Evolutionary conservation across 2,888 invertebrate species (phyloP).

Genomic region (Eupeodes luniger): DNA sequence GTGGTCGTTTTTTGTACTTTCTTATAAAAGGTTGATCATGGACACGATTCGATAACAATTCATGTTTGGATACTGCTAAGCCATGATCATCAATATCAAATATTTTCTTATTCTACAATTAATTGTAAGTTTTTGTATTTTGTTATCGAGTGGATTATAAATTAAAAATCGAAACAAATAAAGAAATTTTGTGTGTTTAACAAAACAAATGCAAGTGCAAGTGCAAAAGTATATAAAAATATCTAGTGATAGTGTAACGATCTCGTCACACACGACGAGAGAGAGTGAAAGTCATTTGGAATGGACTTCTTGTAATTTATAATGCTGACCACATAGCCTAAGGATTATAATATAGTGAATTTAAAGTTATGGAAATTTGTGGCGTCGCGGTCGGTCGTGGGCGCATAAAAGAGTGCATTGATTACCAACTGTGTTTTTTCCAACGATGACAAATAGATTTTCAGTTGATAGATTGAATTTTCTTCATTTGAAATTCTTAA

Average conservation of each 20-base stretch:
- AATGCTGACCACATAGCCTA: slow-evolving; percentile 39
- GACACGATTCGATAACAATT: slow-evolving; percentile 82
- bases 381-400: neutral
- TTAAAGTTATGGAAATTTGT: neutral
- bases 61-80: slow-evolving; percentile 82
- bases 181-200: slow-evolving; percentile 10
- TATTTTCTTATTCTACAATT: slow-evolving; percentile 79
- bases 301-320: slow-evolving; percentile 39
- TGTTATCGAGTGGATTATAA: neutral
- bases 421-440: neutral
- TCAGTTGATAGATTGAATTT: neutral
- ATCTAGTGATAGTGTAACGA: slow-evolving; percentile 45
- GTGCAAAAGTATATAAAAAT: neutral
- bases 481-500: neutral
- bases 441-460: neutral
- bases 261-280: slow-evolving; percentile 30
- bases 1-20: slow-evolving; percentile 72
- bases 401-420: slow-evolving; percentile 17
- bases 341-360: slow-evolving; percentile 57
- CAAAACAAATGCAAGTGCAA: slow-evolving; percentile 35
- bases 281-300: slow-evolving; percentile 64
- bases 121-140: slow-evolving; percentile 80
- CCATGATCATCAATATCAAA: slow-evolving; percentile 81
- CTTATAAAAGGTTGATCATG: slow-evolving; percentile 83
- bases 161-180: neutral